Conservation (phyloP, 2,888 invertebrate genomes). For the Isoperla grammatica region DNA sequence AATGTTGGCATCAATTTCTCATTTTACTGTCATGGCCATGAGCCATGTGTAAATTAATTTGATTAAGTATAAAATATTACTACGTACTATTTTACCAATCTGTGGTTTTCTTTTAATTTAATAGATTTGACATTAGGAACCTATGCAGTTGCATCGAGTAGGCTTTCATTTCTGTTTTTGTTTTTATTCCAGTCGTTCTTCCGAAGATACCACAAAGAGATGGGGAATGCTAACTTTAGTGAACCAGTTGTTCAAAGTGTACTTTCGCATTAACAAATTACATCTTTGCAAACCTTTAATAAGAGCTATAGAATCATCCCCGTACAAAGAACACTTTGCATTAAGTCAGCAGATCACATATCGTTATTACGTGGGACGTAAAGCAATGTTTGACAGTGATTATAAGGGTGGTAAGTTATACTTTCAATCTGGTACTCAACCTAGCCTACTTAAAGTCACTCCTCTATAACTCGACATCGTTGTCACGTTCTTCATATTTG, state of each 20-base stretch:
- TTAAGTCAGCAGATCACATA: conserved; percentile 94
- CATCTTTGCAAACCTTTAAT: conserved; percentile 92
- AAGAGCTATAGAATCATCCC: conserved; percentile 90
- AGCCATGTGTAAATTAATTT: too few relatives aligned
- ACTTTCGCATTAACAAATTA: conserved; percentile 86
- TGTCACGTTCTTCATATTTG: too few relatives aligned
- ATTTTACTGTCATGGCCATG: too few relatives aligned
- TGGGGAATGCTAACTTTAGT: conserved; percentile 94
- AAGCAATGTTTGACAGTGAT: conserved; percentile 98
- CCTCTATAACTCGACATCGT: too few relatives aligned
- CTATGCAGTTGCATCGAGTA: too few relatives aligned
- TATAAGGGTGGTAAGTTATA: conserved; percentile 68
- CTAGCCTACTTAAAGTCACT: too few relatives aligned
- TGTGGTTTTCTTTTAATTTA: too few relatives aligned
- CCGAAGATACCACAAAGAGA: conserved; percentile 87
- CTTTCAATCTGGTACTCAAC: too few relatives aligned
- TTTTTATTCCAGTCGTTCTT: conserved; percentile 56
- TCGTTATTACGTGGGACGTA: conserved; percentile 93
- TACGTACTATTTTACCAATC: background rate
- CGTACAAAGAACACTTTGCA: conserved; percentile 83
- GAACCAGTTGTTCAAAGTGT: conserved; percentile 96
- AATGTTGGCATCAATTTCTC: too few relatives aligned
- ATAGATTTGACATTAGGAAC: too few relatives aligned
- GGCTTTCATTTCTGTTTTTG: conserved; percentile 7
- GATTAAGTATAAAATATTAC: too few relatives aligned